phyloP scores from a whole-genome alignment of 2,888 invertebrate genomes.

The Leucania comma region DNA sequence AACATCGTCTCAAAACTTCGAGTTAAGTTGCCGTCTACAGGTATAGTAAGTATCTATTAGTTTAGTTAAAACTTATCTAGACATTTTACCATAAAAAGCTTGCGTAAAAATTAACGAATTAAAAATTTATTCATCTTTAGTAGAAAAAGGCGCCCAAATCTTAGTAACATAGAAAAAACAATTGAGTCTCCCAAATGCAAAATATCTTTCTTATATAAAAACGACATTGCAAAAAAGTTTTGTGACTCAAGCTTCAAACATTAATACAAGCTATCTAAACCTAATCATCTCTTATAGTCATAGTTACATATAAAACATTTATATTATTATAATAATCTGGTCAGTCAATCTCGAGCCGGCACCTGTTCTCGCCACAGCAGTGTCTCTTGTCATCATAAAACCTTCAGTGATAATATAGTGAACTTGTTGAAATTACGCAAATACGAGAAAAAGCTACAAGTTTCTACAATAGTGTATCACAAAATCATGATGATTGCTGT shows the following conservation, averaged over 20 bases:
- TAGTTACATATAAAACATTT: conserved; percentile 83
- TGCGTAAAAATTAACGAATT: conserved; percentile 43
- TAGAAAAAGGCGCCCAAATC: conserved; percentile 24
- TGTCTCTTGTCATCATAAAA: conserved; percentile 58
- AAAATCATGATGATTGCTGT: conserved; percentile 68
- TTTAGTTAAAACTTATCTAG: conserved; percentile 59
- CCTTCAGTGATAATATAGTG: conserved; percentile 46
- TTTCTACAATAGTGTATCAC: conserved; percentile 40
- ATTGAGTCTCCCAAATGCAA: conserved; percentile 48
- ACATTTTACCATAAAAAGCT: conserved; percentile 62
- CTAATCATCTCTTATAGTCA: conserved; percentile 76
- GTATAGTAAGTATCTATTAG: conserved; percentile 61
- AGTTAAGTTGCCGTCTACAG: conserved; percentile 56
- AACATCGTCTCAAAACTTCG: conserved; percentile 60
- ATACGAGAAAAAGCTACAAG: conserved; percentile 37
- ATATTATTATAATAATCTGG: conserved; percentile 77
- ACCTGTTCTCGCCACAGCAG: conserved; percentile 83
- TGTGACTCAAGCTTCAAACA: conserved; percentile 79
- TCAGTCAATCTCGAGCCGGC: conserved; percentile 85
- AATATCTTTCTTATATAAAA: conserved; percentile 62
- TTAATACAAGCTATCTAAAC: conserved; percentile 82
- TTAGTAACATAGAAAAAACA: conserved; percentile 29
- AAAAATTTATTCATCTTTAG: conserved; percentile 12
- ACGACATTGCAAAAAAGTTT: conserved; percentile 72
- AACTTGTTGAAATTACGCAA: conserved; percentile 35